Conservation (phyloP, 2,113 vertebrate species). For the Solea senegalensis region DNA sequence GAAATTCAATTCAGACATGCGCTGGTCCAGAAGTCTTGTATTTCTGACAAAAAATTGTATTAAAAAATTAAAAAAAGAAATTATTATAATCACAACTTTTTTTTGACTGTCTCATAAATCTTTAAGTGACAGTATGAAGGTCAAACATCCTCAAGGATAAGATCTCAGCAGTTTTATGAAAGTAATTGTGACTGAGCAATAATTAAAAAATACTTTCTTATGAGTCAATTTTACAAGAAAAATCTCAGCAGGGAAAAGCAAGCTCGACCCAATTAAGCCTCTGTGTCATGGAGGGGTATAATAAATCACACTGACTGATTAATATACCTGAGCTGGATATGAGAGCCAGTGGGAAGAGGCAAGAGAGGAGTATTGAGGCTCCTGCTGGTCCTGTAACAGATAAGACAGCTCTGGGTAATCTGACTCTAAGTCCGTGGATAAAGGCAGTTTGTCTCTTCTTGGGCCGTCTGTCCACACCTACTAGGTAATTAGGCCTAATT, state of each 20-base stretch:
- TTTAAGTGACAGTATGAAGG: background rate
- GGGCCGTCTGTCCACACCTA: constrained; percentile 98
- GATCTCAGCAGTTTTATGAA: constrained; percentile 31
- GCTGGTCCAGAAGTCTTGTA: too few species aligned
- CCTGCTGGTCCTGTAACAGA: constrained; percentile 93
- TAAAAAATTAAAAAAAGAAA: too few species aligned
- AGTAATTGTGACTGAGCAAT: constrained; percentile 4
- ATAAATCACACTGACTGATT: constrained; percentile 83
- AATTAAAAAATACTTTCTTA: constrained; percentile 35
- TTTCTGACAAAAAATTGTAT: too few species aligned
- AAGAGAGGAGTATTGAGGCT: constrained; percentile 88
- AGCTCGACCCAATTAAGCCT: constrained; percentile 49
- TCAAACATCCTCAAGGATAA: constrained; percentile 19
- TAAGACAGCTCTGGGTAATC: constrained; percentile 97
- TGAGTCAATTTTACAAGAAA: constrained; percentile 27
- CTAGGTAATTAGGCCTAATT: constrained; percentile 99
- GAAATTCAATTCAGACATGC: too few species aligned
- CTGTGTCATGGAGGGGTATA: constrained; percentile 21
- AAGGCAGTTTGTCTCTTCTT: constrained; percentile 99
- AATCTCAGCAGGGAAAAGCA: constrained; percentile 18
- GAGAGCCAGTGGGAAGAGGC: constrained; percentile 88
- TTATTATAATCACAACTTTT: too few species aligned
- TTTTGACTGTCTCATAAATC: too few species aligned
- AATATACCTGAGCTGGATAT: constrained; percentile 83
- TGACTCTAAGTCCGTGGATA: constrained; percentile 99